These are phyloP conservation scores for Meles meles DNA, from an alignment of 2,113 vertebrate species.

Conservation along the genomic window DNA sequence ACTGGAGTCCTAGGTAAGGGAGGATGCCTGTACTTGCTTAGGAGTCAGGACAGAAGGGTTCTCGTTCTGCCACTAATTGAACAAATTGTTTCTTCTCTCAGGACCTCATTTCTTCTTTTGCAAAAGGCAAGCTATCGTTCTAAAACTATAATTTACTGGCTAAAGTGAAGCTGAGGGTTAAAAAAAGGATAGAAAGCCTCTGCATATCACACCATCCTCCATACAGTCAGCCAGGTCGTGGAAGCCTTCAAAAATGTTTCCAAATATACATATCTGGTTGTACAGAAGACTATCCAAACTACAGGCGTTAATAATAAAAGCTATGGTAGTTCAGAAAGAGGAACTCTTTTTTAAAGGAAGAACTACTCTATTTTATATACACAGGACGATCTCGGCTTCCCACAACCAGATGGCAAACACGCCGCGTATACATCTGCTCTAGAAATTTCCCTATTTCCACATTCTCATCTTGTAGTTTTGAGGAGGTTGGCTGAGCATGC, in stretches of 20 bases:
- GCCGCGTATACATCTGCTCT: neutral
- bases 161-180: neutral
- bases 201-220: neutral
- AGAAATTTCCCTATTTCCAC: slow-evolving; percentile 29
- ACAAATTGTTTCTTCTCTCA: neutral
- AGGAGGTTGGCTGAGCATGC: slow-evolving; percentile 51
- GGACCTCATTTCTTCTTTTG: neutral
- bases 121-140: neutral
- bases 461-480: slow-evolving; percentile 33
- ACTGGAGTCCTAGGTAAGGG: neutral
- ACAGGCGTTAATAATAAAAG: neutral
- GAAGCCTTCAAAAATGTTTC: neutral
- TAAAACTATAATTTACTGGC: neutral
- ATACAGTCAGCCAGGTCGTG: neutral
- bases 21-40: neutral
- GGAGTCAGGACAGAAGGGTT: neutral
- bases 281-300: neutral
- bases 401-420: neutral
- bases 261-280: neutral
- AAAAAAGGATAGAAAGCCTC: neutral
- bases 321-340: neutral
- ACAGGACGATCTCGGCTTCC: neutral
- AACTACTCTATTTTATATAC: neutral
- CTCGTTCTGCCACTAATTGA: neutral
- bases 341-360: neutral